Conservation (phyloP, 2,888 invertebrate species). For the Drosophila mettleri region DNA sequence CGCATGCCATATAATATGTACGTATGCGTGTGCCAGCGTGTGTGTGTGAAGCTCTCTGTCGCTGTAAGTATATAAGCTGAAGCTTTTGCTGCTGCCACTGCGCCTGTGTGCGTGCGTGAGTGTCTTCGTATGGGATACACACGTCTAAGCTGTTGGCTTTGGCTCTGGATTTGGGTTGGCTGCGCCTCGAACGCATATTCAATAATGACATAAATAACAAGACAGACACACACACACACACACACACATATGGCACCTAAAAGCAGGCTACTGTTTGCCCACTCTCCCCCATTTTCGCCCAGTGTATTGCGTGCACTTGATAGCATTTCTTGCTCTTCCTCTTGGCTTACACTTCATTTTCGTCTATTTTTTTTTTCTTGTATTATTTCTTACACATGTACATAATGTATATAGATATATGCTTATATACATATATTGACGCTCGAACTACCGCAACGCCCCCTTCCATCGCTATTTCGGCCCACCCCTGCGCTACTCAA, state of each 20-base stretch:
- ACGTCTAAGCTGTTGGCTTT: constrained; percentile 60
- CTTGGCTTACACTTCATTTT: not conserved
- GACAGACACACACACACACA: constrained; percentile 22
- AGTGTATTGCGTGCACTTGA: constrained; percentile 66
- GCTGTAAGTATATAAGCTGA: constrained; percentile 61
- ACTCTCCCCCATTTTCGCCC: not conserved
- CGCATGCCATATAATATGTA: constrained; percentile 68
- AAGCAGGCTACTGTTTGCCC: constrained; percentile 71
- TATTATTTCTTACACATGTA: constrained; percentile 56
- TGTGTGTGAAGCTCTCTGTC: constrained; percentile 42
- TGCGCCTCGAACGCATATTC: constrained; percentile 76
- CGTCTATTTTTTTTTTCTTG: constrained; percentile 8
- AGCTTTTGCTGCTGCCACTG: constrained; percentile 28
- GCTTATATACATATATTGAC: constrained; percentile 51
- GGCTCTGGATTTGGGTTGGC: constrained; percentile 72
- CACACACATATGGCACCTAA: constrained; percentile 66
- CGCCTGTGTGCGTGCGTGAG: constrained; percentile 28
- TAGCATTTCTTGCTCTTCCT: constrained; percentile 55
- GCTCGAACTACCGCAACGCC: constrained; percentile 24
- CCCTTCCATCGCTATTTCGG: not conserved
- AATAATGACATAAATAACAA: constrained; percentile 77
- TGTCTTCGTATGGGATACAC: constrained; percentile 58
- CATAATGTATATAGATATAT: constrained; percentile 51
- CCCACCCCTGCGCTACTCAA: constrained; percentile 38
- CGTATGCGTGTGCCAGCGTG: constrained; percentile 20